A percentile compares a stretch with the other conserved stretches of the same genome.
Conservation (phyloP, 1,140 invertebrate genomes). For the Cotesia vestalis region DNA sequence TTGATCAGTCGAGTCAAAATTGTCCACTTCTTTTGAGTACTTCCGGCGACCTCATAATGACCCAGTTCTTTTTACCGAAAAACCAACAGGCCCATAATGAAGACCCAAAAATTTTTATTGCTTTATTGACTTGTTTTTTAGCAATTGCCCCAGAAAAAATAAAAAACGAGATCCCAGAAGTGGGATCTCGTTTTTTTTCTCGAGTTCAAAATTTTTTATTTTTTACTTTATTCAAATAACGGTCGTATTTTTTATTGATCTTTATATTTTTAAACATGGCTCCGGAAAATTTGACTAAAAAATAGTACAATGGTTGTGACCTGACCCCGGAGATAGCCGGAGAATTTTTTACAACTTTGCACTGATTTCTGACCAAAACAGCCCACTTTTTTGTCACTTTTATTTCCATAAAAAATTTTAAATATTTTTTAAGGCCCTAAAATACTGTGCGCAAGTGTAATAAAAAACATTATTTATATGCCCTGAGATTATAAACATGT, state of each 20-base stretch:
- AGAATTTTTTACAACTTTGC: conserved; percentile 22
- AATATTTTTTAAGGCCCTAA: too few relatives aligned
- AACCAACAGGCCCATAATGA: conserved; percentile 8
- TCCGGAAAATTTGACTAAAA: conserved; percentile 2
- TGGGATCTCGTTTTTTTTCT: conserved; percentile 51
- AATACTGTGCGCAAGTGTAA: too few relatives aligned
- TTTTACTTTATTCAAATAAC: conserved; percentile 51
- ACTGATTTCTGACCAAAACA: conserved; percentile 62
- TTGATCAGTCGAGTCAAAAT: too few relatives aligned
- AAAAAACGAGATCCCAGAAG: conserved; percentile 54
- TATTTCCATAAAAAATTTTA: too few relatives aligned
- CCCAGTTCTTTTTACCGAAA: conserved; percentile 43
- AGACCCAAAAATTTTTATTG: conserved; percentile 53
- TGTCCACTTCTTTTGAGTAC: too few relatives aligned
- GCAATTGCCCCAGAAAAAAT: conserved; percentile 36
- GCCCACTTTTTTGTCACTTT: conserved; percentile 49
- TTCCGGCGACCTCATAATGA: conserved; percentile 31
- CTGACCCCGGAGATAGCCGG: background rate
- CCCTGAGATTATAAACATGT: too few relatives aligned
- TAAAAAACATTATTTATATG: too few relatives aligned
- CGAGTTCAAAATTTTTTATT: background rate
- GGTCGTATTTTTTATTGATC: conserved; percentile 59
- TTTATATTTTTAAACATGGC: conserved; percentile 36
- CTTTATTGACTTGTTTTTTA: conserved; percentile 46
- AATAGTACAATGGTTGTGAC: conserved; percentile 12